phyloP scores from a whole-genome alignment of 37 sponge, comb jelly and placozoan species.

The Beroe forskalii region DNA sequence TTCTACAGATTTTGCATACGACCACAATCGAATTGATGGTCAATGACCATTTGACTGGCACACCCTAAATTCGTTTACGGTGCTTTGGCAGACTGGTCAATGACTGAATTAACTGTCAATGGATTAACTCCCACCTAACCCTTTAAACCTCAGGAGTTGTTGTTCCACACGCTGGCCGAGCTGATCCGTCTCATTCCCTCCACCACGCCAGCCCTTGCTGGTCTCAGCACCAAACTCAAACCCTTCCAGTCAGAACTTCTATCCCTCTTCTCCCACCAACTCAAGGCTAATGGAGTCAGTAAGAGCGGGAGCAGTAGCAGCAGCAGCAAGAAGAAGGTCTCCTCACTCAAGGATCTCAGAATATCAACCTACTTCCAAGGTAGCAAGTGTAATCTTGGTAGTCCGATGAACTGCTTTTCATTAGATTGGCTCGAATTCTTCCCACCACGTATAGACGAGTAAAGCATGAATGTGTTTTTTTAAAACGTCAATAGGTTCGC shows the following conservation, averaged over 20 bases:
- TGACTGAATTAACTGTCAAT: no score
- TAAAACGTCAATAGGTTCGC: not conserved
- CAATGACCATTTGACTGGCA: no score
- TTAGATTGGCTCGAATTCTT: not conserved
- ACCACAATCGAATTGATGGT: no score
- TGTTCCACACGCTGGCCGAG: constrained; percentile 71
- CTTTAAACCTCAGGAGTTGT: constrained; percentile 71
- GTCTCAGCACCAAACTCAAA: constrained; percentile 55
- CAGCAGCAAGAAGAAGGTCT: not conserved
- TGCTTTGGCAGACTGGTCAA: no score
- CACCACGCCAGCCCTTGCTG: constrained; percentile 21
- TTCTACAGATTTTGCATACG: no score
- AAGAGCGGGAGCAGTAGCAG: no score
- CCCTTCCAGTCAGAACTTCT: constrained; percentile 36
- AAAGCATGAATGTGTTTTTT: not conserved
- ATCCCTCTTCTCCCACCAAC: constrained; percentile 39
- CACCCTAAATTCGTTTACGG: no score
- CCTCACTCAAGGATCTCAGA: constrained; percentile 22
- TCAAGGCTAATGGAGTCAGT: constrained; percentile 26
- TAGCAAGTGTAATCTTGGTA: not conserved
- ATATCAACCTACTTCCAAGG: constrained; percentile 48
- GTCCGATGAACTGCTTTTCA: not conserved
- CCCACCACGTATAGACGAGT: not conserved
- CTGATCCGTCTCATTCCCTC: constrained; percentile 69
- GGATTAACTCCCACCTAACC: no score